phyloP scores from a whole-genome alignment of 2,113 vertebrate genomes.

The Tyto alba region DNA sequence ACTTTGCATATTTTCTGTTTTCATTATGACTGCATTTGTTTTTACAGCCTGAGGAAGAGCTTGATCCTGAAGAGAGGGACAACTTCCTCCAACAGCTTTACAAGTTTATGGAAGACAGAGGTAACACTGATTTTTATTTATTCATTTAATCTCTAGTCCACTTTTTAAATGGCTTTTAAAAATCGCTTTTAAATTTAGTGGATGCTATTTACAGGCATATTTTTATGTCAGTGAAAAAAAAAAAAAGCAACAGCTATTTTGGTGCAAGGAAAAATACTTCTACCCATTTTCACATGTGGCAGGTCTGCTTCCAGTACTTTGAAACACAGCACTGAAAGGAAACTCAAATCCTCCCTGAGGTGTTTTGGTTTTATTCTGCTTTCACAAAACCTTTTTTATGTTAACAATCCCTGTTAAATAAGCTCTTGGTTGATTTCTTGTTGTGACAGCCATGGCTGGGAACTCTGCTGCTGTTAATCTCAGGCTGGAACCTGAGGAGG shows the following conservation, averaged over 20 bases:
- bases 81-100: conserved; percentile 98
- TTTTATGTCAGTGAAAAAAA: neutral
- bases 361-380: neutral
- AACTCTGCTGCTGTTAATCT: neutral
- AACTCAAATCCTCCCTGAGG: neutral
- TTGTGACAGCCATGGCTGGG: neutral
- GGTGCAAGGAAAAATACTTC: neutral
- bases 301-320: neutral
- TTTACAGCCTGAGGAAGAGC: conserved; percentile 91
- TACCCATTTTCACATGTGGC: neutral
- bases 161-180: neutral
- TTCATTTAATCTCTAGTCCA: neutral
- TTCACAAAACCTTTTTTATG: neutral
- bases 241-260: neutral
- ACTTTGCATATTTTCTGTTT: neutral
- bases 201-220: neutral
- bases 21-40: conserved; percentile 4
- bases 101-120: conserved; percentile 99
- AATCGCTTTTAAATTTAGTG: neutral
- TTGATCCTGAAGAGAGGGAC: conserved; percentile 95
- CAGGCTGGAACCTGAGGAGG: neutral
- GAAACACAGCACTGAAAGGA: neutral
- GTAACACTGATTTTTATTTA: neutral
- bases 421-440: neutral
- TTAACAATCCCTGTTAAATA: neutral